These are phyloP conservation scores for Paracanthobrama guichenoti DNA, from an alignment of 2,113 vertebrate genomes.

Conservation along the genomic window DNA sequence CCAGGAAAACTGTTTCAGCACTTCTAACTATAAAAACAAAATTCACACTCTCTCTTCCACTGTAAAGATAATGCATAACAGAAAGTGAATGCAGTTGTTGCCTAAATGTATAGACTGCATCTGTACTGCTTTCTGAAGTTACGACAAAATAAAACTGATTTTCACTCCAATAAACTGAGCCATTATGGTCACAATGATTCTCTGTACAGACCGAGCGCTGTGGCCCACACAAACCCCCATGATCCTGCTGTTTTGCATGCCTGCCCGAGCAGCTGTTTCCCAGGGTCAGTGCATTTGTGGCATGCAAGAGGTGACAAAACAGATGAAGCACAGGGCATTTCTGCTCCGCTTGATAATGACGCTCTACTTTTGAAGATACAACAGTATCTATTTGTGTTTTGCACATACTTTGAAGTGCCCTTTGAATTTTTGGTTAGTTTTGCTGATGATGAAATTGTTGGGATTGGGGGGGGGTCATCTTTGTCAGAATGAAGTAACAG, in stretches of 20 bases:
- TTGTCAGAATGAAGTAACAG: constrained; percentile 42
- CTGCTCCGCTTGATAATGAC: background rate
- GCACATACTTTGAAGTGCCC: background rate
- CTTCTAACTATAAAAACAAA: background rate
- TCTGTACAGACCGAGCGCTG: background rate
- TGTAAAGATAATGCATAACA: constrained; percentile 23
- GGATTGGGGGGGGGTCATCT: background rate
- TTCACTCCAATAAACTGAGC: background rate
- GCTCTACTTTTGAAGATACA: background rate
- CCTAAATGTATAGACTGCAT: background rate
- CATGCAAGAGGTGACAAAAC: constrained; percentile 11
- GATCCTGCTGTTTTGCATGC: constrained; percentile 21
- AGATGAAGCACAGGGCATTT: background rate
- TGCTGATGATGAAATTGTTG: constrained; percentile 4
- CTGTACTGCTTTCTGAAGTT: background rate
- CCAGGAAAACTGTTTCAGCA: constrained; percentile 23
- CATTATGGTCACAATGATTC: background rate
- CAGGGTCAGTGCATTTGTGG: constrained; percentile 15
- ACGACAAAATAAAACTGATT: background rate
- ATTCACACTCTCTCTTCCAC: constrained; percentile 8
- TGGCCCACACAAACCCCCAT: constrained; percentile 19
- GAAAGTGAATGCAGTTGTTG: too few species aligned
- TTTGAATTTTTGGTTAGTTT: constrained; percentile 2
- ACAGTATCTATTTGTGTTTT: background rate
- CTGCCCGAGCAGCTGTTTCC: constrained; percentile 25